A percentile compares a stretch with the other conserved stretches of the same genome.
Conservation (phyloP, 2,888 invertebrate genomes). For the Drosophila mayaguana region DNA sequence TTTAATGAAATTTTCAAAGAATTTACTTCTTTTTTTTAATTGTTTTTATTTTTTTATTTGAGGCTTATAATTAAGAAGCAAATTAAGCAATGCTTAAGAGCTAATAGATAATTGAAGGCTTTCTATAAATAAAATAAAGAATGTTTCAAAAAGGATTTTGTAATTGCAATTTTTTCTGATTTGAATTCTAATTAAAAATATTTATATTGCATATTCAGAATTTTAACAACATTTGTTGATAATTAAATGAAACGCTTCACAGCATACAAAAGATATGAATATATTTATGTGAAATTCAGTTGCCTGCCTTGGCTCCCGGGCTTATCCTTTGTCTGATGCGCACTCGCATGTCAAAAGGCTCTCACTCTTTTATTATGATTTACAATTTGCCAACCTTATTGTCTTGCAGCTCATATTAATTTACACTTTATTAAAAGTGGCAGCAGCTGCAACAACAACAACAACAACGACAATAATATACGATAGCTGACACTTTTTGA, state of each 20-base stretch:
- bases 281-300: neutral
- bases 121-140: no score
- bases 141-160: neutral
- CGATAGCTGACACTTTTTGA: constrained; percentile 38
- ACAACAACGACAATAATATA: constrained; percentile 26
- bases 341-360: constrained; percentile 17
- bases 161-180: no score
- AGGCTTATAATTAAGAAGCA: constrained; percentile 3
- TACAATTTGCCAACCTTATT: constrained; percentile 29
- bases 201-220: neutral
- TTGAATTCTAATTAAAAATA: no score
- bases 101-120: no score
- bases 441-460: constrained; percentile 20
- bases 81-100: no score
- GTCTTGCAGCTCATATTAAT: constrained; percentile 47
- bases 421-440: constrained; percentile 64
- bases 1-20: constrained; percentile 27
- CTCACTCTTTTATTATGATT: constrained; percentile 31
- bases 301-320: neutral
- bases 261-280: neutral
- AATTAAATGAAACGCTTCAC: neutral
- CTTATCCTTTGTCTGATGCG: constrained; percentile 5
- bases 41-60: neutral
- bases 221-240: neutral
- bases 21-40: neutral